These are phyloP conservation scores for Adelphocoris suturalis DNA, from an alignment of 2,888 invertebrate species.

Conservation along the genomic window DNA sequence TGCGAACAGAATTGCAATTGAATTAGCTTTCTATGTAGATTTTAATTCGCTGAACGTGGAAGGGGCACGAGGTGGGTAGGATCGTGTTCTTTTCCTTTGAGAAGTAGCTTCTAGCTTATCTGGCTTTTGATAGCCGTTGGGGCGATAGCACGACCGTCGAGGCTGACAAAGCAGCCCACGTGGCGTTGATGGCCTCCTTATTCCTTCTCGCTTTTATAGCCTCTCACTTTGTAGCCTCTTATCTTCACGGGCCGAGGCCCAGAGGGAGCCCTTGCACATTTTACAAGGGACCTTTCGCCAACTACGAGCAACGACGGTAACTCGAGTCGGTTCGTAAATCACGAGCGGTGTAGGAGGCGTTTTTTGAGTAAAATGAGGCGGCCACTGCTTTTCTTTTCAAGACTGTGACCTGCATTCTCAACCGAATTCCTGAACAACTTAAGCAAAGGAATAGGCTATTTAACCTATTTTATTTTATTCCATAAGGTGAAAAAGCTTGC, in stretches of 20 bases:
- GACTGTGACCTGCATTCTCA: too few species aligned
- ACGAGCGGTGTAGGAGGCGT: not conserved
- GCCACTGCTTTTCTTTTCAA: not conserved
- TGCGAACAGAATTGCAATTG: too few species aligned
- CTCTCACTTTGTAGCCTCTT: not conserved
- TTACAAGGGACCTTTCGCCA: not conserved
- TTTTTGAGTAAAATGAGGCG: not conserved
- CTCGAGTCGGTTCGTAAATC: constrained; percentile 2
- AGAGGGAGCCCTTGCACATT: not conserved
- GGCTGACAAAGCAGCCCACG: constrained; percentile 26
- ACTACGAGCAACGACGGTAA: not conserved
- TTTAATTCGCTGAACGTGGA: too few species aligned
- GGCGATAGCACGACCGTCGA: not conserved
- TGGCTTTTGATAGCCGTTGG: not conserved
- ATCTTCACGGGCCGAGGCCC: not conserved
- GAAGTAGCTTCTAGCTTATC: not conserved
- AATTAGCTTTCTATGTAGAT: too few species aligned
- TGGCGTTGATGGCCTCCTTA: constrained; percentile 31
- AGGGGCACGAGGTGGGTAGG: too few species aligned
- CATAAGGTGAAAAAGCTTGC: too few species aligned
- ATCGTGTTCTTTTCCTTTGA: not conserved
- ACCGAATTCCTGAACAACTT: too few species aligned
- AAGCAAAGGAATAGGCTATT: too few species aligned
- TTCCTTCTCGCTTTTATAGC: not conserved
- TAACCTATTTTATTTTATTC: too few species aligned